Percentiles rank a stretch among this genome's conserved stretches.
These are phyloP conservation scores for Megathymus violae DNA, from an alignment of 1,140 invertebrate genomes.

Conservation along the genomic window DNA sequence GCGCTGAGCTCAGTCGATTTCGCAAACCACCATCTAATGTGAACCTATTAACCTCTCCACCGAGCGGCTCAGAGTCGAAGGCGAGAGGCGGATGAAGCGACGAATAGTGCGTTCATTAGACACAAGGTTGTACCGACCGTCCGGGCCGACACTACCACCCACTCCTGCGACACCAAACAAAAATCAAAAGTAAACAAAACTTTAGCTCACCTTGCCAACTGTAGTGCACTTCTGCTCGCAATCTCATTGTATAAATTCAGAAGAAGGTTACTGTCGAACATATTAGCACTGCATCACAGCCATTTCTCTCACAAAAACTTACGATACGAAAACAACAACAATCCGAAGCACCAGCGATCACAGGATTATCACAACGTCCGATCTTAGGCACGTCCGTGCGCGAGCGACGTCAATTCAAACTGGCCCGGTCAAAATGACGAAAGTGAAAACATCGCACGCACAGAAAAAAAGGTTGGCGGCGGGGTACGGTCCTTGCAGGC, in stretches of 20 bases:
- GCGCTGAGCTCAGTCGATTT: conserved; percentile 69
- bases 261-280: conserved; percentile 80
- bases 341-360: conserved; percentile 77
- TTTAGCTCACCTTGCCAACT: conserved; percentile 79
- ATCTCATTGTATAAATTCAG: conserved; percentile 83
- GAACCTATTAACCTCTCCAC: conserved; percentile 82
- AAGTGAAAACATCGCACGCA: conserved; percentile 84
- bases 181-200: conserved; percentile 77
- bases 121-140: conserved; percentile 74
- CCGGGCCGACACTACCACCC: conserved; percentile 50
- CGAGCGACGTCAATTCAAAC: conserved; percentile 81
- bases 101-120: conserved; percentile 75
- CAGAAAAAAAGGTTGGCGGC: conserved; percentile 81
- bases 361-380: conserved; percentile 78
- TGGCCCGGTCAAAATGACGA: conserved; percentile 83
- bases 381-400: conserved; percentile 80
- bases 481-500: conserved; percentile 79
- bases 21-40: conserved; percentile 82
- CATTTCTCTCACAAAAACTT: conserved; percentile 73
- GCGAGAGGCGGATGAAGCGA: conserved; percentile 79
- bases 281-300: conserved; percentile 82
- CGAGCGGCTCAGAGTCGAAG: conserved; percentile 76
- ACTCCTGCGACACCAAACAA: conserved; percentile 55
- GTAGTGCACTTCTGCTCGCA: conserved; percentile 80
- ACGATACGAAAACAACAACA: conserved; percentile 67